Conservation (phyloP, 2,888 invertebrate species). For the Harpalus rufipes region DNA sequence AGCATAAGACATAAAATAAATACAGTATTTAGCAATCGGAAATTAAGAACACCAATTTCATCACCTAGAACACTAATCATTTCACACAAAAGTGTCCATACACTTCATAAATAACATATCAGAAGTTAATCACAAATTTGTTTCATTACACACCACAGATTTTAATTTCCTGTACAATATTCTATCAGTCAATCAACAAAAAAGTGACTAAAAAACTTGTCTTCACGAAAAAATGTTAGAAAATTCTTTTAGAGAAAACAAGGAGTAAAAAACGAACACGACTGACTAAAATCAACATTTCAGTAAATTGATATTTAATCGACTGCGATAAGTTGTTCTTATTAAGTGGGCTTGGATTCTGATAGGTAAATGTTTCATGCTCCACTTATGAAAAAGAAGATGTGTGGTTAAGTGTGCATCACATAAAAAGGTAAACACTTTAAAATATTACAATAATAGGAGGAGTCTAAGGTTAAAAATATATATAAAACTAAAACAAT, state of each 20-base stretch:
- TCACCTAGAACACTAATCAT: slow-evolving; percentile 9
- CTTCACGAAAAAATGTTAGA: slow-evolving; percentile 28
- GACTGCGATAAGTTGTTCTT: slow-evolving; percentile 42
- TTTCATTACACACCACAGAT: slow-evolving; percentile 35
- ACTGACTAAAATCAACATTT: slow-evolving; percentile 14
- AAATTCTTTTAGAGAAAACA: slow-evolving; percentile 40
- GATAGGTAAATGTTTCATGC: slow-evolving; percentile 29
- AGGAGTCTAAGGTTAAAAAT: no score
- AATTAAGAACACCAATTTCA: slow-evolving; percentile 35
- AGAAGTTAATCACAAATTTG: slow-evolving; percentile 6
- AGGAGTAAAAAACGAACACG: slow-evolving; percentile 11
- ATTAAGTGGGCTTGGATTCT: slow-evolving; percentile 31
- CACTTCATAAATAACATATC: slow-evolving; percentile 9
- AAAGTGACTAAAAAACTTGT: slow-evolving; percentile 25
- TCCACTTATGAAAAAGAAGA: slow-evolving; percentile 7
- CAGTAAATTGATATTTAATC: slow-evolving; percentile 52
- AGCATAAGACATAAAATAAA: slow-evolving; percentile 20
- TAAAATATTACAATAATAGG: no score
- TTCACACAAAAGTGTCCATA: neutral
- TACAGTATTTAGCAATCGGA: slow-evolving; percentile 18
- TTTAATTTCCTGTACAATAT: slow-evolving; percentile 35
- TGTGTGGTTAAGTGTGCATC: neutral
- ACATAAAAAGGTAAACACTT: no score
- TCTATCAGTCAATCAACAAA: slow-evolving; percentile 26
- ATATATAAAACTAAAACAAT: no score